These are phyloP conservation scores for Lasioglossum lativentre DNA, from an alignment of 2,888 invertebrate species.

Conservation along the genomic window DNA sequence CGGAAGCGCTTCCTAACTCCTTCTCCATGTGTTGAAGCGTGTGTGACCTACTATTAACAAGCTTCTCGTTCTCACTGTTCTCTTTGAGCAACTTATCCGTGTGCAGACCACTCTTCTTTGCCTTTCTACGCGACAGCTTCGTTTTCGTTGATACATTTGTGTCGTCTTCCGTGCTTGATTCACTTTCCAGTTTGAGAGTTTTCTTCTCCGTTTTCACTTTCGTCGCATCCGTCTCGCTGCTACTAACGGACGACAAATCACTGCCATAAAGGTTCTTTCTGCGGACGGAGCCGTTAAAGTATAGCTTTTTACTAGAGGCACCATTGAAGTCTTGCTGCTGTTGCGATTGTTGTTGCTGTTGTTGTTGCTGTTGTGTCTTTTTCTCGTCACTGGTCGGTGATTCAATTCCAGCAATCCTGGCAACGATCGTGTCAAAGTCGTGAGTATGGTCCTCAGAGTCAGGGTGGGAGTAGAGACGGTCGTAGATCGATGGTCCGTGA, in stretches of 20 bases:
- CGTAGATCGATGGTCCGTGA: conserved; percentile 96
- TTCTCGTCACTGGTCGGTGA: conserved; percentile 87
- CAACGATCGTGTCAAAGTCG: conserved; percentile 89
- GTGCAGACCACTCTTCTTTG: conserved; percentile 77
- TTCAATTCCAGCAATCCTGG: conserved; percentile 89
- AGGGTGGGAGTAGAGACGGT: conserved; percentile 92
- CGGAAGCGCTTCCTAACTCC: conserved; percentile 89
- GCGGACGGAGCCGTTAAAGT: conserved; percentile 90
- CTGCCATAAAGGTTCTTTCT: conserved; percentile 89
- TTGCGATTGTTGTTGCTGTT: conserved; percentile 36
- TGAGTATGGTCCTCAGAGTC: conserved; percentile 89
- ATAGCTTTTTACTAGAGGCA: conserved; percentile 89
- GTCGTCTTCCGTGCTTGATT: conserved; percentile 88
- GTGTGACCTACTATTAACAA: conserved; percentile 85
- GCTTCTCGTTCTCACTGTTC: conserved; percentile 82
- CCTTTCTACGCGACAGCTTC: conserved; percentile 72
- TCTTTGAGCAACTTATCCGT: conserved; percentile 85
- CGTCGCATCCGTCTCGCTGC: conserved; percentile 84
- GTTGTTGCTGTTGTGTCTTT: conserved; percentile 80
- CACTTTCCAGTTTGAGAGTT: conserved; percentile 82
- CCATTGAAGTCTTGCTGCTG: conserved; percentile 88
- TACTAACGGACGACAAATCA: conserved; percentile 86
- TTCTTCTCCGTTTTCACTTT: conserved; percentile 56
- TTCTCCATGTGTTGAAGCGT: conserved; percentile 90
- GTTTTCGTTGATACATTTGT: conserved; percentile 70